Evolutionary conservation across 2,113 vertebrate species (phyloP).

Genomic region (Anoplopoma fimbria): DNA sequence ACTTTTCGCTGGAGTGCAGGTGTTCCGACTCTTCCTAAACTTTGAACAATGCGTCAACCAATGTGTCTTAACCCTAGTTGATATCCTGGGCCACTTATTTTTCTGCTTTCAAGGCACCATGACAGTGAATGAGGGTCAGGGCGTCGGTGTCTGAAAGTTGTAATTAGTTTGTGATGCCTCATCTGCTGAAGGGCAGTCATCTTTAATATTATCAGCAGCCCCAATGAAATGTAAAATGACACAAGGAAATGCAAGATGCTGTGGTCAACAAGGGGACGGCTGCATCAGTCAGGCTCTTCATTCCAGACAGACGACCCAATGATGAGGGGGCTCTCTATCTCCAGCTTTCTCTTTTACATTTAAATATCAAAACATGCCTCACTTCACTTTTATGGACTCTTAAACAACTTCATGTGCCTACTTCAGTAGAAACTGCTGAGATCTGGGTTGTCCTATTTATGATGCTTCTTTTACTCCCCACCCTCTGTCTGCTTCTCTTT

Average conservation of each 20-base stretch:
- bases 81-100: neutral
- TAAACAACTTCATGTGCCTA: conserved; percentile 40
- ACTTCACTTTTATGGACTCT: conserved; percentile 31
- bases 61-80: conserved; percentile 1
- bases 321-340: neutral
- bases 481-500: conserved; percentile 32
- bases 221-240: conserved; percentile 82
- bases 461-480: neutral
- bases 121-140: conserved; percentile 54
- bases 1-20: neutral
- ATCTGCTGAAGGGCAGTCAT: conserved; percentile 77
- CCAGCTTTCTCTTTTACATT: conserved; percentile 7
- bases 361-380: conserved; percentile 36
- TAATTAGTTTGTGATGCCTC: conserved; percentile 76
- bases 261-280: conserved; percentile 69
- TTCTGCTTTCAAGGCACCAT: neutral
- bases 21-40: conserved; percentile 10
- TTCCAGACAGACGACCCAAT: conserved; percentile 7
- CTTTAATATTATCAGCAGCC: conserved; percentile 76
- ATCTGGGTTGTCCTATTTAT: conserved; percentile 48
- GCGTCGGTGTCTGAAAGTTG: conserved; percentile 62
- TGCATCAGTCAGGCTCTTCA: conserved; percentile 60
- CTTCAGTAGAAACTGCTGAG: conserved; percentile 6
- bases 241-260: conserved; percentile 75
- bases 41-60: neutral